These are phyloP conservation scores for Clarias fuscus DNA, from an alignment of 2,797 vertebrate genomes.

Conservation along the genomic window DNA sequence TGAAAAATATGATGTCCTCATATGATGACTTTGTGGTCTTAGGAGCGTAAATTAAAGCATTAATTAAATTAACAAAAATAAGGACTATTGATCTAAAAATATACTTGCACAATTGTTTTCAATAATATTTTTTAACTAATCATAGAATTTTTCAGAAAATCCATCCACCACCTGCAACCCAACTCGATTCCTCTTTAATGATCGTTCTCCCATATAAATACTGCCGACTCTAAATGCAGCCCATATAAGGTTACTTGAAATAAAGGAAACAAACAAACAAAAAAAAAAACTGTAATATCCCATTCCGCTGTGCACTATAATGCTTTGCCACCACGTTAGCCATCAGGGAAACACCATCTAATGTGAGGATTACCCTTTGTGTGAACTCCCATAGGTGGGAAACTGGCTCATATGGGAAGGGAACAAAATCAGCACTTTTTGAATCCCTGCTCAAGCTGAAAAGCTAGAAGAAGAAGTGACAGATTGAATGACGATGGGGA, in stretches of 20 bases:
- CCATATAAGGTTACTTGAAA: background rate
- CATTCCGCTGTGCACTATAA: background rate
- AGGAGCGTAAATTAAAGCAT: background rate
- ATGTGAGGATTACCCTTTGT: slow-evolving; percentile 35
- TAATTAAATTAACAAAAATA: background rate
- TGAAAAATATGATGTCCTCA: no score
- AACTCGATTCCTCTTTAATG: background rate
- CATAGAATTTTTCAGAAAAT: background rate
- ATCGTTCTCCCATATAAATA: background rate
- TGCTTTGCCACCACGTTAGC: background rate
- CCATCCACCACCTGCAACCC: background rate
- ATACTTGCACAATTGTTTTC: background rate
- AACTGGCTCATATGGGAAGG: slow-evolving; percentile 23
- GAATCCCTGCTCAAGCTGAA: background rate
- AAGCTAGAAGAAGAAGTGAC: slow-evolving; percentile 2
- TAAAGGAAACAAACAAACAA: background rate
- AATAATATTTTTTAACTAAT: background rate
- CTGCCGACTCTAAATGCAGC: background rate
- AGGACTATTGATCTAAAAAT: background rate
- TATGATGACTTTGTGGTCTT: no score
- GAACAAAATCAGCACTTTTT: slow-evolving; percentile 18
- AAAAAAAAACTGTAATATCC: background rate
- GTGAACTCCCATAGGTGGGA: slow-evolving; percentile 39
- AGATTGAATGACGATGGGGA: background rate
- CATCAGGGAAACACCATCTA: slow-evolving; percentile 1